Evolutionary conservation across 2,113 vertebrate species (phyloP).

Genomic region (Serinus canaria): DNA sequence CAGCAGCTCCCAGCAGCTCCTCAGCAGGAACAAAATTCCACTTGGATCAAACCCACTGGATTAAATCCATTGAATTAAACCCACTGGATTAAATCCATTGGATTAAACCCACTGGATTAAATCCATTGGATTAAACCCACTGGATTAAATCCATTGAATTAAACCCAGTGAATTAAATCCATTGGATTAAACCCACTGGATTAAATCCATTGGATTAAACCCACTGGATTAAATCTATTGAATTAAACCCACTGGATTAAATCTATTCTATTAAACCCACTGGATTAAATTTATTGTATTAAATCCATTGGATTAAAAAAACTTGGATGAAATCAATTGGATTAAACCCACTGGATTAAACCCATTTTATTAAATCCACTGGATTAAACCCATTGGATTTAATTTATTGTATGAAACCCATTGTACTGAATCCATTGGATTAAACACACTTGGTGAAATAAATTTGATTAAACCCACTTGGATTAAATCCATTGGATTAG

Average conservation of each 20-base stretch:
- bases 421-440: not conserved
- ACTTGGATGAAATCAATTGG: too few species aligned
- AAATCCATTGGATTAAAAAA: not conserved
- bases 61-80: not conserved
- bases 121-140: not conserved
- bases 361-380: too few species aligned
- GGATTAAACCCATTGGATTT: not conserved
- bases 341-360: not conserved
- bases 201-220: too few species aligned
- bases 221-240: not conserved
- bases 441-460: too few species aligned
- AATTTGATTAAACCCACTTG: not conserved
- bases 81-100: not conserved
- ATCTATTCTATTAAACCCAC: not conserved
- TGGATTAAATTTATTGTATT: not conserved
- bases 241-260: too few species aligned
- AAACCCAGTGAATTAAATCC: not conserved
- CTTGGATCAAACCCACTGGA: too few species aligned
- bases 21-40: not conserved
- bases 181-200: not conserved
- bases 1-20: not conserved
- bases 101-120: not conserved
- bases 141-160: not conserved
- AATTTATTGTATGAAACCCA: not conserved
- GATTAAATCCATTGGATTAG: not conserved